Evolutionary conservation across 2,113 vertebrate genomes (phyloP).

Genomic region (Neolamprologus tretocephalus): DNA sequence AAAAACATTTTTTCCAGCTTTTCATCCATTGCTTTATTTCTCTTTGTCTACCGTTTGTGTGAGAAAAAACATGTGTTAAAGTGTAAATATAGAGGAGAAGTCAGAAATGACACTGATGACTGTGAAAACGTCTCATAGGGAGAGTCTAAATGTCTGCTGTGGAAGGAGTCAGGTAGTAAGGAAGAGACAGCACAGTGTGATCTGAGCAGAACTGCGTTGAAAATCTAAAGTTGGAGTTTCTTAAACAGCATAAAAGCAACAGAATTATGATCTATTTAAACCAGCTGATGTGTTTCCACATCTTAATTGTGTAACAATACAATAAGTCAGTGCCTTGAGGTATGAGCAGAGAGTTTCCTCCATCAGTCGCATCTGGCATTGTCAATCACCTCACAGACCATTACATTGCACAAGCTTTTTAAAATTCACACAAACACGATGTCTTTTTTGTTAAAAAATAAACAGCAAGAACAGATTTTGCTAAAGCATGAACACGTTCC

Average conservation of each 20-base stretch:
- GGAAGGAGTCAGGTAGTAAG: neutral
- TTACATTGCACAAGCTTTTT: accelerated
- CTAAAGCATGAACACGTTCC: accelerated
- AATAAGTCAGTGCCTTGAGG: accelerated
- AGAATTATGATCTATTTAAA: neutral
- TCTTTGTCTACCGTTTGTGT: neutral
- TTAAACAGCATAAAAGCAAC: neutral
- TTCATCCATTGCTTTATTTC: neutral
- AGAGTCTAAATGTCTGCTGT: neutral
- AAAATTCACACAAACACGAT: accelerated
- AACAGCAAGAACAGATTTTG: neutral
- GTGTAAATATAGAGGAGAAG: accelerated
- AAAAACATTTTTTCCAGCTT: neutral
- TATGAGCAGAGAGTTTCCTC: accelerated
- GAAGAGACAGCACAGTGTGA: neutral
- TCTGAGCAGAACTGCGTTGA: neutral
- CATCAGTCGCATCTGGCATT: neutral
- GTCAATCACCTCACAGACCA: neutral
- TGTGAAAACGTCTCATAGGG: neutral
- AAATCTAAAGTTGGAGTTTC: neutral
- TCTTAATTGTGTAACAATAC: accelerated
- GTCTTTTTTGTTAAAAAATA: neutral
- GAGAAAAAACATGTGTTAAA: accelerated
- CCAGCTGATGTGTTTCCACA: neutral
- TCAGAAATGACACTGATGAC: accelerated